A percentile compares a stretch with the other conserved stretches of the same genome.
Conservation (phyloP, 2,888 invertebrate genomes). For the Andrena marginata region DNA sequence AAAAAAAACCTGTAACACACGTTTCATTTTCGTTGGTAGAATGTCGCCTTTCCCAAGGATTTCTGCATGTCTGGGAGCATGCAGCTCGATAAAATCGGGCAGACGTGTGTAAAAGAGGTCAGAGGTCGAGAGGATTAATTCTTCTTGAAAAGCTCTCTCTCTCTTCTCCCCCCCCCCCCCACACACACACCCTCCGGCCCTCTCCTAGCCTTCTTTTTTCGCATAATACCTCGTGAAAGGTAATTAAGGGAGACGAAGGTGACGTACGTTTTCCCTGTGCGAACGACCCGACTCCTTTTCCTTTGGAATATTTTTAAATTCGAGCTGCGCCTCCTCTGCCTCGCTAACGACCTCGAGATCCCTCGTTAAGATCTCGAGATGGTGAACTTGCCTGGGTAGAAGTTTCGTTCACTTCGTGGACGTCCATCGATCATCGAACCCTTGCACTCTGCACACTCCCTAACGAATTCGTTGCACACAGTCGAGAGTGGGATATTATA, state of each 20-base stretch:
- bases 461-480: background rate
- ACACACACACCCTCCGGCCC: background rate
- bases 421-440: constrained; percentile 29
- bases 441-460: background rate
- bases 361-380: constrained; percentile 57
- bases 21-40: constrained; percentile 1
- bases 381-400: constrained; percentile 15
- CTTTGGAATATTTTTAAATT: constrained; percentile 60
- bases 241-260: constrained; percentile 50
- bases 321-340: constrained; percentile 1
- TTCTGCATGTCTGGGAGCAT: constrained; percentile 17
- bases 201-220: constrained; percentile 1
- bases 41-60: constrained; percentile 15
- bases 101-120: constrained; percentile 37
- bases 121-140: constrained; percentile 50
- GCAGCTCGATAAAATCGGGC: constrained; percentile 47
- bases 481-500: background rate
- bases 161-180: constrained; percentile 18
- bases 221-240: constrained; percentile 49
- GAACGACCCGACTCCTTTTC: constrained; percentile 28
- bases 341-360: constrained; percentile 47
- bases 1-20: background rate
- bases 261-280: constrained; percentile 35
- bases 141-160: constrained; percentile 30
- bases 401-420: constrained; percentile 35